Evolutionary conservation across 2,888 invertebrate species (phyloP).

Genomic region (Nemotelus pantherinus): DNA sequence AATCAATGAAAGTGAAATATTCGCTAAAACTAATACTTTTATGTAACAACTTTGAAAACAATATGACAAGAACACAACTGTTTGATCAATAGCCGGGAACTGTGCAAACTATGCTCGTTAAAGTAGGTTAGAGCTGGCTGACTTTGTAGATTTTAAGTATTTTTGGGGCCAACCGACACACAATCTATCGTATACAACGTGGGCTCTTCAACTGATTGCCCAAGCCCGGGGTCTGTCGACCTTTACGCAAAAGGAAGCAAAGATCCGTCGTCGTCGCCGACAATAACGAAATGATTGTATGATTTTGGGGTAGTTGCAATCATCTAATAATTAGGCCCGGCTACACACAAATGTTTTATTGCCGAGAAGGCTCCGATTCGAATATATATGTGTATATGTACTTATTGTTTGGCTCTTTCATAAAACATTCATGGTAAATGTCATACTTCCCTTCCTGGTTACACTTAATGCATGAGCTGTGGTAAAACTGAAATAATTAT

Average conservation of each 20-base stretch:
- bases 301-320: constrained; percentile 22
- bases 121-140: constrained; percentile 19
- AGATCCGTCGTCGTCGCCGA: background rate
- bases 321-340: constrained; percentile 1
- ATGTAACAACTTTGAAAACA: constrained; percentile 1
- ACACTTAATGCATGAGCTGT: constrained; percentile 12
- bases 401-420: constrained; percentile 13
- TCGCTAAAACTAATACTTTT: background rate
- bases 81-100: constrained; percentile 40
- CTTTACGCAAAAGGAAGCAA: constrained; percentile 3
- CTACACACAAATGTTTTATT: background rate
- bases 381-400: background rate
- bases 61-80: constrained; percentile 23
- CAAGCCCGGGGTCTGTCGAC: background rate
- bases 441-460: background rate
- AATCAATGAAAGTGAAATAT: constrained; percentile 9
- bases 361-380: background rate
- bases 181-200: background rate
- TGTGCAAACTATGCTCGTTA: background rate
- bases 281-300: constrained; percentile 22
- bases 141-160: constrained; percentile 20
- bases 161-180: constrained; percentile 32
- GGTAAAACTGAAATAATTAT: constrained; percentile 9
- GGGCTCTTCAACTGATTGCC: constrained; percentile 5
- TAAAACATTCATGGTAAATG: constrained; percentile 20